Evolutionary conservation across 2,888 invertebrate genomes (phyloP), one percentile per base, ranked within the genome.

Genomic region (Leucophora obtusa): DNA sequence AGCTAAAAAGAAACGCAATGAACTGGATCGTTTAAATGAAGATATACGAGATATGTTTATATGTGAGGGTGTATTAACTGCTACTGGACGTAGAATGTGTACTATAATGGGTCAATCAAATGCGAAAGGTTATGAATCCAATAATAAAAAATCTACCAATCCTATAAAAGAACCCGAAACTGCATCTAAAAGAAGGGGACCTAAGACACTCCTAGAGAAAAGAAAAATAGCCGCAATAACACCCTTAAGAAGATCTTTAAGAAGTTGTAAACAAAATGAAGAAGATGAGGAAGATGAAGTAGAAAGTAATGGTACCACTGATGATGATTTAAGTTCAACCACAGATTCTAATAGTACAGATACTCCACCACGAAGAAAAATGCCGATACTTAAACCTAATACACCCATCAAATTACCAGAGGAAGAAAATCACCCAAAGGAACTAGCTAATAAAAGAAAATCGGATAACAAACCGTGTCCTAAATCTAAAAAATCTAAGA

Each of bases 21-120:
- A 93, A 81, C 84, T 94, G 38, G 93, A 94, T 79, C 91, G 92
- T 84, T 87, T 94, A 0, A 93, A 93, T 82, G 93, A 93, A 53
- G 93, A 94, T 83, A 93, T 94, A 63, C 91, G 93, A 17, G 92
- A 93, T 58, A 93, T 93, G 92, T 93, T 93, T 82, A 93, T 93
- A 58, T 91, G 92, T 62, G 91, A 93, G 62, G 90, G 89, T 1
- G 93, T 93, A 1, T 87, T 93, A 28, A 92, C 92, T 0, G 93
- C 93, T 0, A 92, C 92, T 0, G 93, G 93, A 0, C 90, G 92
- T 80, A 88, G 94, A 9, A 91, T 92, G 87, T 93, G 93, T 77
- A 91, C 92, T 35, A 83, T 91, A n/a, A 87, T 91, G 18, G 90
- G 89, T 73, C 58, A 50, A 33, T 21, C 17, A 10, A 28, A 33